Percentiles rank a stretch among this genome's conserved stretches.
phyloP scores from a whole-genome alignment of 2,888 invertebrate genomes.

The Keiferia lycopersicella region DNA sequence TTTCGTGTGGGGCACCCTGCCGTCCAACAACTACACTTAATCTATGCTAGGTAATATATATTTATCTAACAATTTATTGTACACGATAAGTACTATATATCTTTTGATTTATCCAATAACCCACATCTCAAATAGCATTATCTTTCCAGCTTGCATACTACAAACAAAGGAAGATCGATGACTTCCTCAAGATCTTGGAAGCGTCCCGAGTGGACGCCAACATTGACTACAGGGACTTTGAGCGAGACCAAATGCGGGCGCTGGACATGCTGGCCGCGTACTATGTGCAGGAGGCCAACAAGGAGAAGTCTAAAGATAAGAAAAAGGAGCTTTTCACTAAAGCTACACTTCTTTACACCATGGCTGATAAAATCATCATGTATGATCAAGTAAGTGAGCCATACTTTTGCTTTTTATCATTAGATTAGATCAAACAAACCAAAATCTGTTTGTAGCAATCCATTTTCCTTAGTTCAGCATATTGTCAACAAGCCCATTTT shows the following conservation, averaged over 20 bases:
- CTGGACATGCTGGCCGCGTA: conserved; percentile 99
- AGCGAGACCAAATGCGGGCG: conserved; percentile 98
- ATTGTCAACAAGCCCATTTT: no score
- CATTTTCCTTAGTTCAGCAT: no score
- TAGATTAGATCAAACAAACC: not conserved
- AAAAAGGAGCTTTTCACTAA: conserved; percentile 97
- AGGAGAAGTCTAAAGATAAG: conserved; percentile 96
- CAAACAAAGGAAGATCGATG: conserved; percentile 94
- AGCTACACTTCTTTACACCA: conserved; percentile 98
- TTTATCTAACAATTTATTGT: no score
- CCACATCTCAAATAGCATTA: not conserved
- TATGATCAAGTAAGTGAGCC: conserved; percentile 95
- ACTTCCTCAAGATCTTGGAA: conserved; percentile 97
- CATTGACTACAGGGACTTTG: conserved; percentile 93
- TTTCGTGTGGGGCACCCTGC: no score
- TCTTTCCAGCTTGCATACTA: conserved; percentile 94
- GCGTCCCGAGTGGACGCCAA: conserved; percentile 92
- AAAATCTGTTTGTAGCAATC: no score
- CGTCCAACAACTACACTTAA: no score
- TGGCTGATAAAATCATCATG: conserved; percentile 99
- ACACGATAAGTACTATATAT: no score
- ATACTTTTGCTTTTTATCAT: no score
- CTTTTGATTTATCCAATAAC: no score
- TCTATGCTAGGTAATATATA: no score
- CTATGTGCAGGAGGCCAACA: conserved; percentile 97